These are phyloP conservation scores for Furcula furcula DNA, from an alignment of 2,888 invertebrate species.

Conservation along the genomic window DNA sequence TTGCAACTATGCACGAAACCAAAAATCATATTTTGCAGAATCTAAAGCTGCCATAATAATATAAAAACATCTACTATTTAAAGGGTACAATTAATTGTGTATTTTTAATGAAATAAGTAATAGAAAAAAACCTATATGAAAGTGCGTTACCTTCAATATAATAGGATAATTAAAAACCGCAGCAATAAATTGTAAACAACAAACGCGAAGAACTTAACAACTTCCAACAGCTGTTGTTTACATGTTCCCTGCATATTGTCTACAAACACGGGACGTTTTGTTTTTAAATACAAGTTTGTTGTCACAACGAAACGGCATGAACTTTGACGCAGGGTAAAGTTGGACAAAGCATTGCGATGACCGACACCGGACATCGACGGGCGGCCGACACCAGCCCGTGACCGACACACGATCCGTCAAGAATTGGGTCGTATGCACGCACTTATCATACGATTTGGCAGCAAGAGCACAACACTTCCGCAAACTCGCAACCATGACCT, in stretches of 20 bases:
- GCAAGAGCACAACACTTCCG: constrained; percentile 45
- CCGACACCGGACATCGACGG: constrained; percentile 11
- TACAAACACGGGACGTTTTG: constrained; percentile 2
- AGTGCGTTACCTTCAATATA: no score
- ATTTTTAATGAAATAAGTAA: no score
- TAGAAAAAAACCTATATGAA: no score
- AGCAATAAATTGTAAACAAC: no score
- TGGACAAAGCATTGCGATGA: constrained; percentile 39
- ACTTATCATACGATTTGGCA: constrained; percentile 11
- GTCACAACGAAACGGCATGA: constrained; percentile 41
- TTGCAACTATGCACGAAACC: no score
- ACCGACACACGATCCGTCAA: neutral
- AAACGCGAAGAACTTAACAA: no score
- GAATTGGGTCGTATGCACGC: constrained; percentile 12
- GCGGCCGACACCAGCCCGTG: no score
- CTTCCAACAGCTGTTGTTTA: neutral
- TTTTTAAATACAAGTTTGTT: constrained; percentile 44
- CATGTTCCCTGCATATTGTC: neutral
- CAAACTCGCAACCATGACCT: constrained; percentile 55
- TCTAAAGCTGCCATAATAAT: no score
- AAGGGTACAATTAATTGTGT: no score
- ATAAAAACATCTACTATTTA: no score
- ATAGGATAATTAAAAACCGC: no score
- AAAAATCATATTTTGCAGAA: no score
- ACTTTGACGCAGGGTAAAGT: constrained; percentile 48